These are phyloP conservation scores for Protophormia terraenovae DNA, from an alignment of 2,888 invertebrate species.

Conservation along the genomic window DNA sequence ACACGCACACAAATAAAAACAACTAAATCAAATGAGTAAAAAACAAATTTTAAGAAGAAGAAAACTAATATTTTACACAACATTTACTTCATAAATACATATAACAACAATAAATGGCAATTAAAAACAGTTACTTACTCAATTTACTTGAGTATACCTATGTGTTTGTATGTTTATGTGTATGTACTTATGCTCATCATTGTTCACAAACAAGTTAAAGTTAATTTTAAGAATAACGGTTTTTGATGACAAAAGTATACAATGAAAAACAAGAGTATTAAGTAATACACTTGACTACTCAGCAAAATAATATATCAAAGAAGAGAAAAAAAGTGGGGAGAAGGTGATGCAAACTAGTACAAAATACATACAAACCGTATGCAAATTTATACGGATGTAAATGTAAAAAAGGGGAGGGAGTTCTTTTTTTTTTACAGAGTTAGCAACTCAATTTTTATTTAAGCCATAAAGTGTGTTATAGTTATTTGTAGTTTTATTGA, in stretches of 20 bases:
- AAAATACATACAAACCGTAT: too few species aligned
- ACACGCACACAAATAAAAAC: background rate
- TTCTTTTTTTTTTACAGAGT: too few species aligned
- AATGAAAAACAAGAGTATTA: background rate
- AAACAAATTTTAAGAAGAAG: background rate
- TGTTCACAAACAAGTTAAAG: background rate
- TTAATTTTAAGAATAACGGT: constrained; percentile 42
- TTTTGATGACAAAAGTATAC: constrained; percentile 39
- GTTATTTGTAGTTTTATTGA: too few species aligned
- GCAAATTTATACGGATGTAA: too few species aligned
- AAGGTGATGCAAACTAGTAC: too few species aligned
- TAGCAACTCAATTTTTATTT: too few species aligned
- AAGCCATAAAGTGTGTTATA: too few species aligned
- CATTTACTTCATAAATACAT: constrained; percentile 40
- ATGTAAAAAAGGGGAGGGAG: too few species aligned
- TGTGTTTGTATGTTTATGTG: background rate
- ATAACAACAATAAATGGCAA: constrained; percentile 29
- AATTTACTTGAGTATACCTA: background rate
- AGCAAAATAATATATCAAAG: background rate
- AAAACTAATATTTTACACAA: constrained; percentile 53
- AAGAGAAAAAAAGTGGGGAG: too few species aligned
- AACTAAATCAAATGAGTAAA: background rate
- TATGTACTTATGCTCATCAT: background rate
- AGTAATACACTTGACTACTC: background rate
- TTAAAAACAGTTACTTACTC: constrained; percentile 32